Evolutionary conservation across 2,888 invertebrate genomes (phyloP), one percentile per base, ranked within the genome.

Genomic region (Meloe dianella): DNA sequence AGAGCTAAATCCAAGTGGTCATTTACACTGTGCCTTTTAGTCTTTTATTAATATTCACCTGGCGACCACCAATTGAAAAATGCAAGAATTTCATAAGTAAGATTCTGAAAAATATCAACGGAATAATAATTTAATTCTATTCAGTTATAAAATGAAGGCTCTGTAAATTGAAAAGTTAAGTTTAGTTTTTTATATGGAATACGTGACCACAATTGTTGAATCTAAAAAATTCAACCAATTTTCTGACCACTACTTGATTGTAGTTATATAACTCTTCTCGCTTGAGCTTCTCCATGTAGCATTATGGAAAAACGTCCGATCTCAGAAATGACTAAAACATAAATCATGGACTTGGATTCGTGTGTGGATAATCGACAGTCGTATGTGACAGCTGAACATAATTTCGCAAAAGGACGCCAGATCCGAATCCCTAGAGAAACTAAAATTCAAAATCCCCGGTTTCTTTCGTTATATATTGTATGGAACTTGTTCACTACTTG

Each of bases 321-420:
- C 68, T 72, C 74, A 73, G 74, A 73, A 75, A 77, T 77, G 78
- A 75, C 76, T 75, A 73, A 75, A 75, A 74, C 76, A 77, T 78
- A 79, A 79, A 79, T 79, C 79, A 78, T 71, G 68, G 69, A 47
- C 20, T 20, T 68, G 75, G 75, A 74, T 75, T 75, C 77, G 76
- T 74, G 12, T 47, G 76, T 73, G 79, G 79, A 79, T 80, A 80
- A 80, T 80, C 79, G 78, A 78, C 76, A 74, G 77, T 74, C 77
- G 76, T 75, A 76, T 78, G 76, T 77, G 80, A 78, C 79, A 77
- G 78, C 77, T 77, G 78, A 78, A 78, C 75, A 78, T 78, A 78
- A 78, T 79, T 77, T 76, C 67, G 65, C 65, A 67, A 64, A 70
- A 68, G 68, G 64, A 68, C 70, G 65, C 64, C 32, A 63, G 69